These are phyloP conservation scores for Sarcophilus harrisii DNA, from an alignment of 2,797 vertebrate species.

Conservation along the genomic window DNA sequence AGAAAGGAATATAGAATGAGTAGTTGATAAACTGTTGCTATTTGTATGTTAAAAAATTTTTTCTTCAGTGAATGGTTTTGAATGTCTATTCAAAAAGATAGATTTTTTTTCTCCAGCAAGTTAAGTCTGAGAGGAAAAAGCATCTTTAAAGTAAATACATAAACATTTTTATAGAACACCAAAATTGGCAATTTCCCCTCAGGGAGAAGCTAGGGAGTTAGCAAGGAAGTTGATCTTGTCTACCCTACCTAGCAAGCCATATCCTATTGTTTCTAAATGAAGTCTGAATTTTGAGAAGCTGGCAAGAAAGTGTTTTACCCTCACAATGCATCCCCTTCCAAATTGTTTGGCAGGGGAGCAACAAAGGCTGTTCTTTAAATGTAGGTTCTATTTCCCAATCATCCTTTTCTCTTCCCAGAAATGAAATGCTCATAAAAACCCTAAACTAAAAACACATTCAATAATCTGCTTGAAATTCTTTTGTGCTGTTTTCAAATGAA, in stretches of 20 bases:
- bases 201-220: conserved; percentile 21
- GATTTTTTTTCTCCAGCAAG: background rate
- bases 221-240: conserved; percentile 14
- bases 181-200: background rate
- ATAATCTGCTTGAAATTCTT: background rate
- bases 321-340: background rate
- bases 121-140: background rate
- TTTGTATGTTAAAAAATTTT: background rate
- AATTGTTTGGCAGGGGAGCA: background rate
- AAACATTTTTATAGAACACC: conserved; percentile 35
- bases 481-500: background rate
- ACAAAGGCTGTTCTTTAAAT: background rate
- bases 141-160: background rate
- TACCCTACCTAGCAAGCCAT: background rate
- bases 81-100: background rate
- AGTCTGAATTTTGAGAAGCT: background rate
- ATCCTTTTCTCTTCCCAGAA: background rate
- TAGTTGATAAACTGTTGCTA: background rate
- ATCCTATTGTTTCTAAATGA: background rate
- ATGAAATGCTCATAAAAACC: conserved; percentile 3
- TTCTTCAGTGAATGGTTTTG: background rate
- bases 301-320: background rate
- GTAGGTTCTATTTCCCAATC: background rate
- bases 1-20: background rate
- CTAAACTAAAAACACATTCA: background rate